Conservation (phyloP, 2,797 vertebrate species). For the Cyprinodon diabolis region DNA sequence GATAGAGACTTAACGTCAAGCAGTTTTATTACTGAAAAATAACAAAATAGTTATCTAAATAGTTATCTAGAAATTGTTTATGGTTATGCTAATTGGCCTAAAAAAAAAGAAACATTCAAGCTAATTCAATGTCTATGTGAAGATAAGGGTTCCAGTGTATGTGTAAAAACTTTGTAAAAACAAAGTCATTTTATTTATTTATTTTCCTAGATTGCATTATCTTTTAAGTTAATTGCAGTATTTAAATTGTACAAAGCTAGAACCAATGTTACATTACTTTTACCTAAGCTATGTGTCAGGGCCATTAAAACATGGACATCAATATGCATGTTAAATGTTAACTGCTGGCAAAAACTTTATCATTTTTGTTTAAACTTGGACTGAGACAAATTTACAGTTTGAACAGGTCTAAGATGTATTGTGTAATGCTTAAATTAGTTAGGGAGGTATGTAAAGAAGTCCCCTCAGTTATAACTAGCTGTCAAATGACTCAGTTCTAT, state of each 20-base stretch:
- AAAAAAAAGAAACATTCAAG: too few relatives aligned
- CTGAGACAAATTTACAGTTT: constrained; percentile 12
- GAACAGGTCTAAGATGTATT: constrained; percentile 9
- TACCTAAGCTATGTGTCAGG: background rate
- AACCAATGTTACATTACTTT: background rate
- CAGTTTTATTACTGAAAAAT: too few relatives aligned
- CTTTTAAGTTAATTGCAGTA: background rate
- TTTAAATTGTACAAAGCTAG: background rate
- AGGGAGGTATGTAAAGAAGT: constrained; percentile 24
- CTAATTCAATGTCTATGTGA: too few relatives aligned
- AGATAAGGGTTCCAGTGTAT: too few relatives aligned
- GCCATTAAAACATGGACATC: constrained; percentile 15
- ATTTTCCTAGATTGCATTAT: too few relatives aligned
- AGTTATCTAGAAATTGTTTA: background rate
- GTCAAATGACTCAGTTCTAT: constrained; percentile 20
- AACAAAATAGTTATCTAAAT: too few relatives aligned
- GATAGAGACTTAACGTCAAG: too few relatives aligned
- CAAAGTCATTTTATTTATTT: background rate
- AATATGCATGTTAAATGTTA: constrained; percentile 25
- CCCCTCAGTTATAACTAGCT: constrained; percentile 51
- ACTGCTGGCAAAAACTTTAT: background rate
- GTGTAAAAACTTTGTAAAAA: too few relatives aligned
- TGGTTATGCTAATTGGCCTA: background rate
- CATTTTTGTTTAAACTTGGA: background rate
- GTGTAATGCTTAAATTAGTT: constrained; percentile 43